A percentile compares a stretch with the other conserved stretches of the same genome.
phyloP scores from a whole-genome alignment of 2,113 vertebrate species.

The Heloderma charlesbogerti region DNA sequence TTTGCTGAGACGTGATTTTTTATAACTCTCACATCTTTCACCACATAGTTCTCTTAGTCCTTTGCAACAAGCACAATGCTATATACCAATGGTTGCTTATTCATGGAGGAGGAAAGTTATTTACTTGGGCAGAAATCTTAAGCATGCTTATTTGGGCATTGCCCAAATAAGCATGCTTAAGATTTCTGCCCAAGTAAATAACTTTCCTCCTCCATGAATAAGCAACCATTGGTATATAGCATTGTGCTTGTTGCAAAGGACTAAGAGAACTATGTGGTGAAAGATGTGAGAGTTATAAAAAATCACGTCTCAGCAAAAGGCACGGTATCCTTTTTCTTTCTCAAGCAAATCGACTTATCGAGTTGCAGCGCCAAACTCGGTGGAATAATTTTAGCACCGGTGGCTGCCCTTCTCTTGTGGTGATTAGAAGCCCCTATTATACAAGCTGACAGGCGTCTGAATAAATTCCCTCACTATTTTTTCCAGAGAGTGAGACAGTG shows the following conservation, averaged over 20 bases:
- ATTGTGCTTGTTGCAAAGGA: not conserved
- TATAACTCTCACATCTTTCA: not conserved
- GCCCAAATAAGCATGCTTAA: not conserved
- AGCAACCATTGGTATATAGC: not conserved
- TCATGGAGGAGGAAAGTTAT: not conserved
- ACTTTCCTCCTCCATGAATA: not conserved
- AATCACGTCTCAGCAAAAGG: not conserved
- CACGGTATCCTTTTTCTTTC: not conserved
- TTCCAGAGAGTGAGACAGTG: slow-evolving; percentile 23
- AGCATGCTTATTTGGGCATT: not conserved
- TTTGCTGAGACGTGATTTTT: not conserved
- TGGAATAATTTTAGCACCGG: slow-evolving; percentile 1
- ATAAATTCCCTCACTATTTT: not conserved
- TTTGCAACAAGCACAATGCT: not conserved
- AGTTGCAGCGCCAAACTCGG: not conserved
- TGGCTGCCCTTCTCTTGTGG: slow-evolving; percentile 3
- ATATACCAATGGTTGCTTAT: not conserved
- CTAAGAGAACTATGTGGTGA: not conserved
- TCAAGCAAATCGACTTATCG: not conserved
- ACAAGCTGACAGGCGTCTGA: slow-evolving; percentile 16
- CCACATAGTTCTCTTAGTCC: not conserved
- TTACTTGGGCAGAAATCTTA: not conserved
- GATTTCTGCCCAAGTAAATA: not conserved
- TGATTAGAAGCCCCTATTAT: slow-evolving; percentile 13
- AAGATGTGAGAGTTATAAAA: not conserved